A percentile compares a stretch with the other conserved stretches of the same genome.
Conservation (phyloP, 2,797 vertebrate species). For the Bufotes viridis region DNA sequence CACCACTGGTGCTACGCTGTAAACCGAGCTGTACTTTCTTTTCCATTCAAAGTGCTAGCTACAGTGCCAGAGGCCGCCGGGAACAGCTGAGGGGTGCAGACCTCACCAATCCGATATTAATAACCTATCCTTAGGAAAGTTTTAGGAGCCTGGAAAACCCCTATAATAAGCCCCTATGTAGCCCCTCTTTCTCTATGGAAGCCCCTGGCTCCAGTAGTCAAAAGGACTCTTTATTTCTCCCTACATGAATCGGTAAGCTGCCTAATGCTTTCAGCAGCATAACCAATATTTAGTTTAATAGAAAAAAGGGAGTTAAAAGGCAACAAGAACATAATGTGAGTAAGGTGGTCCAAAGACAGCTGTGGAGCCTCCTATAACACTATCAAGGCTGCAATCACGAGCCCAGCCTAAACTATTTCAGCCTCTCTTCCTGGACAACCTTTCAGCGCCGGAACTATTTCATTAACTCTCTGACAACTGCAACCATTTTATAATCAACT, state of each 20-base stretch:
- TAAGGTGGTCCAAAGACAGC: slow-evolving; percentile 40
- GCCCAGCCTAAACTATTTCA: slow-evolving; percentile 10
- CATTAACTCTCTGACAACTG: slow-evolving; percentile 41
- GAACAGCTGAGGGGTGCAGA: too few species aligned
- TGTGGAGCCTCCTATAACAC: slow-evolving; percentile 47
- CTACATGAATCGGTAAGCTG: background rate
- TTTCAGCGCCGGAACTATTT: slow-evolving; percentile 19
- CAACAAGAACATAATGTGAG: slow-evolving; percentile 15
- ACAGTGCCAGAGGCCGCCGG: too few species aligned
- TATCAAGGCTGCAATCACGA: slow-evolving; percentile 29
- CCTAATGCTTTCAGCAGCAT: background rate
- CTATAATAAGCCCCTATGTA: background rate
- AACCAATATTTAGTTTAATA: background rate
- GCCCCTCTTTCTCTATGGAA: background rate
- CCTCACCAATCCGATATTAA: too few species aligned
- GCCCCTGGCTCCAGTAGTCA: background rate
- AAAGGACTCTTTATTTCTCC: background rate
- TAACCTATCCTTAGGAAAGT: too few species aligned
- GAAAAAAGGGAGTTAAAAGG: slow-evolving; percentile 10
- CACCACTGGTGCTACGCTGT: too few species aligned
- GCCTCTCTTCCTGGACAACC: slow-evolving; percentile 1
- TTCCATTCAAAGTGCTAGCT: too few species aligned
- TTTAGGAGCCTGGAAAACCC: background rate
- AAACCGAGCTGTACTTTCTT: too few species aligned
- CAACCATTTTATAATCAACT: background rate